Base-by-base conservation (phyloP, 2,113 vertebrate genomes). In the Solenodon paradoxus region DNA sequence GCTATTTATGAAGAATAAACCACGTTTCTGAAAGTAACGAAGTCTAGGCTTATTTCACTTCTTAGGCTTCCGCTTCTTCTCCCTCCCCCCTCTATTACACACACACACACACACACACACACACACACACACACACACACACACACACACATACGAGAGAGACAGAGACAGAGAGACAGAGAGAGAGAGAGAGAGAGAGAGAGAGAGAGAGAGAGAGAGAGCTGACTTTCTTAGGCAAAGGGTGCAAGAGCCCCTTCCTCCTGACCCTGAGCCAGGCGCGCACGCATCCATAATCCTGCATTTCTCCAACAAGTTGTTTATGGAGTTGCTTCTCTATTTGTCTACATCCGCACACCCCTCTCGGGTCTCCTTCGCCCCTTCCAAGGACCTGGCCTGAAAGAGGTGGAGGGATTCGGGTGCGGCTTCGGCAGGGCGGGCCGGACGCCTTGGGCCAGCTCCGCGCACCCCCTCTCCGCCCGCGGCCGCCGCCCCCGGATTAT, bases 401-500 rank as follows among this genome's bases (percentile, higher is more conserved):
- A 75, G 92, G 81, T 91, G 96, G 96, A 93, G 86, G 96, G 91
- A 94, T 71, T 13, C 35, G 42, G 30, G 24, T 24, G 22, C 2
- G 20, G 59, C 59, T 9, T 9, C 75, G 87, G 84, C 66, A 92
- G 92, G 95, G 96, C 24, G n/a, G 66, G 87, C 69, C 20, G 42
- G 91, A 91, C 88, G 68, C 82, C 40, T 80, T 0, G 80, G 85
- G 92, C 75, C 93, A 74, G 90, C 75, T 95, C 90, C 71, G 84
- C 79, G 83, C 92, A 63, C 97, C 97, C 96, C 96, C 95, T 91
- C 86, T 92, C 94, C 86, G 57, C 93, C 85, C 38, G 42, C 84
- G 24, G 94, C 96, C 90, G n/a, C 96, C 90, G 38, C 97, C 98
- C 98, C 92, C 77, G 97, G 98, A 93, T 97, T 97, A 98, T 98